Base-by-base conservation (phyloP, 2,888 invertebrate species). In the Odontomyia ornata region DNA sequence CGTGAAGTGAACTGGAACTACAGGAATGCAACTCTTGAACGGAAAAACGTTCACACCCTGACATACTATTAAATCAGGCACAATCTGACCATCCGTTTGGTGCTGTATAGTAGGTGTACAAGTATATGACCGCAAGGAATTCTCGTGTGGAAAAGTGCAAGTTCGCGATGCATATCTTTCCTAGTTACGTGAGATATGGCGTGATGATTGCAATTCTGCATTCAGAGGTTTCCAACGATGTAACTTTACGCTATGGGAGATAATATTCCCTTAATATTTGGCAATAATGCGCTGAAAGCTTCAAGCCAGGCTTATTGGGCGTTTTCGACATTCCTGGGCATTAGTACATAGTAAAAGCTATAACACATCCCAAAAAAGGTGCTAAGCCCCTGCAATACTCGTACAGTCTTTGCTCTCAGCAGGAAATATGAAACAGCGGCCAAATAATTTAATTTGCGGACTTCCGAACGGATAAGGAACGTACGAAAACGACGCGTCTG, bases 401-500 rank as follows among this genome's bases (percentile, higher is more conserved):
- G 4, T 9, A 15, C 18, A 52, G 18, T n/a, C n/a, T 13, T 52
- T n/a, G 52, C 52, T 15, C 3, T 9, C 52, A 4, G 52, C 52
- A 36, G 65, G 65, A 65, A 36, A 36, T 65, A 28, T 36, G 18
- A 27, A 43, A 36, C 65, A 73, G 73, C 43, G 75, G 77, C 52
- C 77, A 77, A 77, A 77, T 77, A 77, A 77, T 77, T 77, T 77
- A 77, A 77, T 77, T 77, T 77, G 77, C 56, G 47, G 62, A 52
- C 57, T 77, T 77, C 77, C 77, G 73, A 52, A 62, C 76, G 62
- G 77, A 72, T 72, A 72, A 47, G 77, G 47, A 77, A 52, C 56
- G 65, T 65, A 27, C 65, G 65, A 65, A 36, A 65, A 65, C 21
- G 21, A 30, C 15, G n/a, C 18, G 5, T n/a, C 30, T n/a, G 65